Conservation (phyloP, 2,888 invertebrate species). For the Nowickia ferox region DNA sequence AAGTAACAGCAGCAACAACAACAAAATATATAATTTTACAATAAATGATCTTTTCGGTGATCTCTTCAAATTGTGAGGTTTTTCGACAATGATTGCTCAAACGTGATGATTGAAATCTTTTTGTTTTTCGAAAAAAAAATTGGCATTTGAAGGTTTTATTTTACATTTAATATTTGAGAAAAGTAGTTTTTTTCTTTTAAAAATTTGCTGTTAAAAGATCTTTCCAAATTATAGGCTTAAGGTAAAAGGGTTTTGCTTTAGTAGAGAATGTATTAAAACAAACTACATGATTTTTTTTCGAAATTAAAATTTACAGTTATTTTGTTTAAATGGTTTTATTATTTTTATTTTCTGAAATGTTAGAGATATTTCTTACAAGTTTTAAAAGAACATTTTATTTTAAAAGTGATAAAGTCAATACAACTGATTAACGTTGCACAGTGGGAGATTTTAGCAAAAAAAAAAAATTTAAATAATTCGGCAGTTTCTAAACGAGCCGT, state of each 20-base stretch:
- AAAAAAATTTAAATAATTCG: too few species aligned
- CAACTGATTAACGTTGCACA: too few species aligned
- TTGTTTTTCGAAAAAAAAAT: not conserved
- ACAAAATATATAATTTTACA: slow-evolving; percentile 40
- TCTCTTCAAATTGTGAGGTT: slow-evolving; percentile 67
- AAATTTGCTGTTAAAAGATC: slow-evolving; percentile 14
- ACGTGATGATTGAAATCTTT: slow-evolving; percentile 66
- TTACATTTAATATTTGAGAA: slow-evolving; percentile 20
- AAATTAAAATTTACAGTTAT: not conserved
- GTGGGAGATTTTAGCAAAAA: too few species aligned
- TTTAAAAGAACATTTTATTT: too few species aligned
- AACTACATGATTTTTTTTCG: too few species aligned
- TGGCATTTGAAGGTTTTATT: slow-evolving; percentile 19
- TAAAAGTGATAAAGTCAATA: too few species aligned
- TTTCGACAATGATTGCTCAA: slow-evolving; percentile 71
- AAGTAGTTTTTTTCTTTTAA: slow-evolving; percentile 20
- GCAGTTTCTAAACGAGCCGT: too few species aligned
- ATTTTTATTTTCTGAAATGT: too few species aligned
- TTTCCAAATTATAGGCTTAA: slow-evolving; percentile 55
- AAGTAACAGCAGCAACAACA: slow-evolving; percentile 1
- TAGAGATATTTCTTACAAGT: too few species aligned
- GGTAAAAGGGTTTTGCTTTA: slow-evolving; percentile 43
- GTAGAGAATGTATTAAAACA: not conserved
- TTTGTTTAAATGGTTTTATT: too few species aligned
- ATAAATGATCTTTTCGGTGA: slow-evolving; percentile 67